Evolutionary conservation across 1,140 invertebrate species (phyloP).

Genomic region (Linepithema humile): DNA sequence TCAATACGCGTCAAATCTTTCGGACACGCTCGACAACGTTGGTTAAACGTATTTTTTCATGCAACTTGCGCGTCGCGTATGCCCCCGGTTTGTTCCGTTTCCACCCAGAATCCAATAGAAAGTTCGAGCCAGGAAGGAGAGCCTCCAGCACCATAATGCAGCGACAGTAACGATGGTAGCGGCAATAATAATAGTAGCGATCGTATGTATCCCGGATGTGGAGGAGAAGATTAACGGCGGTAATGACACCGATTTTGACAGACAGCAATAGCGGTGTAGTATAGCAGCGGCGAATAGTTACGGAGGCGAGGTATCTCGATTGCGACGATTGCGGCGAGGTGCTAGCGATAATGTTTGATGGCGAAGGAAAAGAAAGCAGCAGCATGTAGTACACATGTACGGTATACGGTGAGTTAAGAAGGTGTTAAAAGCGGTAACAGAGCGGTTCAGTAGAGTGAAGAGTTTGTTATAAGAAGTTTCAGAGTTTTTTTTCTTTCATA

Average conservation of each 20-base stretch:
- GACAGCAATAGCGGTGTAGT: slow-evolving; percentile 1
- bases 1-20: slow-evolving; percentile 30
- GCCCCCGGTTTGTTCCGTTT: neutral
- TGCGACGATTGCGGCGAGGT: slow-evolving; percentile 41
- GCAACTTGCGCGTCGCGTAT: slow-evolving; percentile 39
- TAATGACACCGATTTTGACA: slow-evolving; percentile 33
- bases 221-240: slow-evolving; percentile 13
- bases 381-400: neutral
- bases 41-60: slow-evolving; percentile 13
- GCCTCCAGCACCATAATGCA: slow-evolving; percentile 30
- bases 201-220: neutral
- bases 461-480: slow-evolving; percentile 13
- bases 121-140: slow-evolving; percentile 11
- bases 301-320: slow-evolving; percentile 26
- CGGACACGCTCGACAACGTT: neutral
- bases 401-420: neutral
- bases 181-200: slow-evolving; percentile 5
- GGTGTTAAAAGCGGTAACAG: slow-evolving; percentile 24
- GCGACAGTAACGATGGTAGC: slow-evolving; percentile 8
- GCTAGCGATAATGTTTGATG: neutral
- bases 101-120: slow-evolving; percentile 25
- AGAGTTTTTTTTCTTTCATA: neutral
- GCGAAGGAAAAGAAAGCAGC: neutral
- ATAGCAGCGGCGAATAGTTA: slow-evolving; percentile 43
- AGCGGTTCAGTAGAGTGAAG: neutral